These are phyloP conservation scores for Philhelius pedissequus DNA, from an alignment of 2,888 invertebrate genomes.

Conservation along the genomic window DNA sequence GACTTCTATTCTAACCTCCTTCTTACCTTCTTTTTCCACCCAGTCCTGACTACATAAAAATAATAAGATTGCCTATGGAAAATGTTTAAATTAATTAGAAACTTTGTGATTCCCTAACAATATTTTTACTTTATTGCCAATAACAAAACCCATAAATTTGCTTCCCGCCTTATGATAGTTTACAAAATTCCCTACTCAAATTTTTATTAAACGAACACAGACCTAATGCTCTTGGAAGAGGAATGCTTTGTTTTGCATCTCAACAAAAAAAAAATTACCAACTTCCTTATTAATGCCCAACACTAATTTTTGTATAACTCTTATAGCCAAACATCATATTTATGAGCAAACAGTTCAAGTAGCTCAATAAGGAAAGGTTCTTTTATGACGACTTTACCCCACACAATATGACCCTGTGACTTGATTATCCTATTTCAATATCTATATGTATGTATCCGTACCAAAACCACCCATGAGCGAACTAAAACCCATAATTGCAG, in stretches of 20 bases:
- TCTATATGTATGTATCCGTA: neutral
- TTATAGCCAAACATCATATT: neutral
- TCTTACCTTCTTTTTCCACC: too few relatives aligned
- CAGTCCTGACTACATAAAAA: too few relatives aligned
- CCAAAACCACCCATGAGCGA: neutral
- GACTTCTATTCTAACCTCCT: too few relatives aligned
- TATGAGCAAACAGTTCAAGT: constrained; percentile 19
- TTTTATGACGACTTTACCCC: constrained; percentile 39
- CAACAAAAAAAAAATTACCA: neutral
- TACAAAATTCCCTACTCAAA: neutral
- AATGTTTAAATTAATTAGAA: neutral
- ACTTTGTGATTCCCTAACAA: too few relatives aligned
- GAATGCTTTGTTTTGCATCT: neutral
- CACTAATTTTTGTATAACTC: neutral
- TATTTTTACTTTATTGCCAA: neutral
- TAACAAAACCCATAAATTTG: neutral
- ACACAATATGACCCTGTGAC: constrained; percentile 47
- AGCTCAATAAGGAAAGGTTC: constrained; percentile 19
- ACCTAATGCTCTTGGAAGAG: too few relatives aligned
- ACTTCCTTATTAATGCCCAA: constrained; percentile 2
- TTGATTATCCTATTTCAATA: constrained; percentile 26
- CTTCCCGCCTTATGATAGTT: neutral
- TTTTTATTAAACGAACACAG: neutral
- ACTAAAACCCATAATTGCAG: constrained; percentile 38
- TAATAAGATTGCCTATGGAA: too few relatives aligned